Evolutionary conservation across 2,888 invertebrate genomes (phyloP), one percentile per base, ranked within the genome.

Genomic region (Leucophora obtusa): DNA sequence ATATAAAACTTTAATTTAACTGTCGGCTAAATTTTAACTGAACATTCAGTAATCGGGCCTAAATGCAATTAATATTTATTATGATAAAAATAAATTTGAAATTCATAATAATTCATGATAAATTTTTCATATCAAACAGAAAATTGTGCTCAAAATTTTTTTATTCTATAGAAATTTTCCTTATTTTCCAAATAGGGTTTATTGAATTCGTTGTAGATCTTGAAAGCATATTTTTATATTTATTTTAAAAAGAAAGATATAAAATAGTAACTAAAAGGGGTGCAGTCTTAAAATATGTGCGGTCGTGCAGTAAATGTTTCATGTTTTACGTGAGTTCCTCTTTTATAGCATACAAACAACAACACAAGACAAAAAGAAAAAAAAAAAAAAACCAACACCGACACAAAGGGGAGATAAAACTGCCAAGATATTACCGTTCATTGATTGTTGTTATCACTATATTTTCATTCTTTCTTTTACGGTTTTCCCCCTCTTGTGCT

Each of bases 291-390:
- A 77, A 74, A 58, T 75, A 72, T 80, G 72, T 75, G 65, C 72
- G 75, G 80, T 81, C 81, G 81, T 81, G 81, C 77, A 77, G 59
- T 69, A 70, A 81, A 81, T 81, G 73, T 68, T 81, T 74, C 77
- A 70, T 81, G 74, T 77, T 81, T 59, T 77, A 77, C 73, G 71
- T 77, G 77, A 77, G 56, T 60, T 60, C 66, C 66, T 54, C 66
- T 43, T 17, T 28, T 43, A 70, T 38, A 21, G 2, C 24, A 7
- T 63, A n/a, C 24, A 28, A 28, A 28, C 28, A 28, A 21, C 17
- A 18, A n/a, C 60, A 60, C 21, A 18, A n/a, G 43, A 60, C 21
- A 8, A 10, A 62, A 33, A 66, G 17, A 59, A 18, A 53, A 63
- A 53, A 38, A 33, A 8, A 33, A 65, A 47, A 59, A 65, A 68